phyloP scores from a whole-genome alignment of 2,888 invertebrate species.

The Apotomis betuletana region DNA sequence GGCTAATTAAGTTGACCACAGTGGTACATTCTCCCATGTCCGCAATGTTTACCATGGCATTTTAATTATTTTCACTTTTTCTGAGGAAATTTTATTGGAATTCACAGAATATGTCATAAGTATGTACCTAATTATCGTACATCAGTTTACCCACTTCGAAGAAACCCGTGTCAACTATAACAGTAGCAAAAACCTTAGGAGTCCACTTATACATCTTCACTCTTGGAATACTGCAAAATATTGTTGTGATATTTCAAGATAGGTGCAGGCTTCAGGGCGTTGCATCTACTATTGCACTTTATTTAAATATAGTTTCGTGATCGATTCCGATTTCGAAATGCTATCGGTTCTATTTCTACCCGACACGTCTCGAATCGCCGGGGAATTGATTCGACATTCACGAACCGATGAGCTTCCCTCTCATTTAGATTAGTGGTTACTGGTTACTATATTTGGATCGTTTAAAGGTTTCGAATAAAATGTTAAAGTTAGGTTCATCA shows the following conservation, averaged over 20 bases:
- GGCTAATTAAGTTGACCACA: slow-evolving; percentile 22
- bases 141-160: too few species aligned
- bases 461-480: neutral
- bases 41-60: neutral
- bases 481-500: neutral
- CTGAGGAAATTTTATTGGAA: slow-evolving; percentile 2
- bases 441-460: slow-evolving; percentile 29
- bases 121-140: neutral
- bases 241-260: neutral
- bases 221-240: neutral
- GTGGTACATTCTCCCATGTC: slow-evolving; percentile 21
- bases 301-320: slow-evolving; percentile 41
- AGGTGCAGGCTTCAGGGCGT: neutral
- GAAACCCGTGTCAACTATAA: too few species aligned
- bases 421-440: slow-evolving; percentile 45
- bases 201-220: too few species aligned
- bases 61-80: slow-evolving; percentile 12
- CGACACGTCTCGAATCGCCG: slow-evolving; percentile 51
- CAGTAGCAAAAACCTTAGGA: too few species aligned
- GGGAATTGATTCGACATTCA: slow-evolving; percentile 61
- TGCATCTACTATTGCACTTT: slow-evolving; percentile 9
- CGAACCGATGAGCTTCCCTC: slow-evolving; percentile 59
- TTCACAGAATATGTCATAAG: neutral
- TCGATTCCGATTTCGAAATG: slow-evolving; percentile 50
- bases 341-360: slow-evolving; percentile 50